Percentiles rank a stretch among this genome's conserved stretches.
These are phyloP conservation scores for Characodon lateralis DNA, from an alignment of 2,797 vertebrate species.

Conservation along the genomic window DNA sequence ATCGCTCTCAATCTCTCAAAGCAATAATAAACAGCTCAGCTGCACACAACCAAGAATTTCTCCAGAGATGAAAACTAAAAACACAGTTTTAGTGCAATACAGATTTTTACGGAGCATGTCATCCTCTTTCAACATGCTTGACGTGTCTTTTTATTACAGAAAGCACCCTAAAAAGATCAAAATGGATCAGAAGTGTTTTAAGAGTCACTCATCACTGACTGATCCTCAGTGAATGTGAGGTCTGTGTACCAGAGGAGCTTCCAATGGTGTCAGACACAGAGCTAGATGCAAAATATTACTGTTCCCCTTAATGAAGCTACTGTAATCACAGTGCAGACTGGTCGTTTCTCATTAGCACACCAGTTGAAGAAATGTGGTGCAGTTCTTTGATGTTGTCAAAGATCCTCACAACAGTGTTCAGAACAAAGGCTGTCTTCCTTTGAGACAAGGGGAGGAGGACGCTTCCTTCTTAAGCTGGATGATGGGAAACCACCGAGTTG, in stretches of 20 bases:
- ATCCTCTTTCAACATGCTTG: slow-evolving; percentile 43
- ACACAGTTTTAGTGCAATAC: slow-evolving; percentile 30
- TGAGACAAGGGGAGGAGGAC: slow-evolving; percentile 71
- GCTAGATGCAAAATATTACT: slow-evolving; percentile 30
- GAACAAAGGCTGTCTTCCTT: slow-evolving; percentile 79
- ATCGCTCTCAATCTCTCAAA: slow-evolving; percentile 41
- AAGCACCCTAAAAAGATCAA: slow-evolving; percentile 59
- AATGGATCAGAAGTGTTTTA: slow-evolving; percentile 58
- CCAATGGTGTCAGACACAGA: slow-evolving; percentile 50
- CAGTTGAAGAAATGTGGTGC: slow-evolving; percentile 56
- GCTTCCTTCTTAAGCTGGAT: slow-evolving; percentile 66
- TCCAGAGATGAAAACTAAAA: slow-evolving; percentile 16
- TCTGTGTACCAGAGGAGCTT: slow-evolving; percentile 47
- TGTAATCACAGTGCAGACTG: slow-evolving; percentile 74
- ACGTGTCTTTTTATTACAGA: slow-evolving; percentile 41
- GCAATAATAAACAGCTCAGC: slow-evolving; percentile 50
- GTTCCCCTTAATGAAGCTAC: slow-evolving; percentile 66
- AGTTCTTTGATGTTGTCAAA: slow-evolving; percentile 80
- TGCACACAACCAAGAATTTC: slow-evolving; percentile 19
- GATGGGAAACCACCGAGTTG: slow-evolving; percentile 71
- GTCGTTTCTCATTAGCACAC: slow-evolving; percentile 77
- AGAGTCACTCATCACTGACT: slow-evolving; percentile 60
- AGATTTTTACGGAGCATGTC: slow-evolving; percentile 42
- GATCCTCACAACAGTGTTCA: slow-evolving; percentile 75
- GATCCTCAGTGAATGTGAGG: slow-evolving; percentile 62